A percentile compares a stretch with the other conserved stretches of the same genome.
phyloP scores from a whole-genome alignment of 2,113 vertebrate species.

The Emydura subglobosa region DNA sequence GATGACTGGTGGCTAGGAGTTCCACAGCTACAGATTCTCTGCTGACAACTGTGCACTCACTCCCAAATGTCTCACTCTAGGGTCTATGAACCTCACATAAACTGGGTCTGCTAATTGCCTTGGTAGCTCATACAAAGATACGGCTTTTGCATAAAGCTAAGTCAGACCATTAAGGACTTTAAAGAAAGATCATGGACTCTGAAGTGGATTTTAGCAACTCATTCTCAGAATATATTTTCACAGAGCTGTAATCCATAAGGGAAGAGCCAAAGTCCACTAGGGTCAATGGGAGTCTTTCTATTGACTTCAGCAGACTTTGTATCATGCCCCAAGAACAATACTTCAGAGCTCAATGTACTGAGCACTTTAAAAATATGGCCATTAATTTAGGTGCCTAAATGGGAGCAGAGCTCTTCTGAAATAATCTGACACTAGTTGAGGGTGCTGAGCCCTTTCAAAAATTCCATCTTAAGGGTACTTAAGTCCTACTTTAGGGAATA shows the following conservation, averaged over 20 bases:
- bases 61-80: neutral
- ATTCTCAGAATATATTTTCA: neutral
- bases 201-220: neutral
- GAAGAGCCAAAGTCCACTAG: neutral
- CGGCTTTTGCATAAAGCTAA: neutral
- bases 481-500: neutral
- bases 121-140: neutral
- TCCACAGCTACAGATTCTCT: neutral
- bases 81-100: neutral
- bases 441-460: neutral
- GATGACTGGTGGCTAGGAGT: neutral
- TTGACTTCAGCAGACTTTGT: neutral
- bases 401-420: neutral
- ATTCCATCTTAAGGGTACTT: neutral
- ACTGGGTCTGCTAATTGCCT: too few species aligned
- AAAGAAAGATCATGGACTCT: neutral
- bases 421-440: too few species aligned
- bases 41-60: neutral
- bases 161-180: neutral
- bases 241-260: neutral
- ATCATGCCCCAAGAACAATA: neutral
- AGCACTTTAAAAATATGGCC: neutral
- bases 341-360: neutral
- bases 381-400: neutral
- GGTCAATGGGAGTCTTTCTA: neutral